phyloP scores from a whole-genome alignment of 2,113 vertebrate species.

The Potamarius usumacintae region DNA sequence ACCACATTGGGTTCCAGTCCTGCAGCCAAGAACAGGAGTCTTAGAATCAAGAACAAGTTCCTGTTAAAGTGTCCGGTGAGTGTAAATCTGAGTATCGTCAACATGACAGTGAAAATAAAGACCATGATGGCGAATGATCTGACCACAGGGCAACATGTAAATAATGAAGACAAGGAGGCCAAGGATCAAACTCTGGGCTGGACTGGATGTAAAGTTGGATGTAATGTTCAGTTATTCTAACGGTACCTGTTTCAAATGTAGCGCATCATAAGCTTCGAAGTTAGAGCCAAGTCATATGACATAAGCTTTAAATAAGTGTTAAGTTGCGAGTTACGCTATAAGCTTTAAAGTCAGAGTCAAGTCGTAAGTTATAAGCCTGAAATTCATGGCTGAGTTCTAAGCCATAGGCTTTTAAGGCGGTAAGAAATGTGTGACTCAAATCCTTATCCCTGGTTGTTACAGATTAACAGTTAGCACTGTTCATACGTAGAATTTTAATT shows the following conservation, averaged over 20 bases:
- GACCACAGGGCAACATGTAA: neutral
- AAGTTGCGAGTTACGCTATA: neutral
- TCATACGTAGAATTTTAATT: neutral
- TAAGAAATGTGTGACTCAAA: conserved; percentile 9
- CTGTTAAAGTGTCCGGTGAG: too few relatives aligned
- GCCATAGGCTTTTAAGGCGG: neutral
- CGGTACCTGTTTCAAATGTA: neutral
- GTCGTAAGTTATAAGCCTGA: neutral
- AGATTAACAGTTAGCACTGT: neutral
- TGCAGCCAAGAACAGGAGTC: too few relatives aligned
- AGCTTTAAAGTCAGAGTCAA: neutral
- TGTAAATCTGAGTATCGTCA: neutral
- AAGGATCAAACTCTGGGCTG: neutral
- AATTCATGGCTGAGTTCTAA: neutral
- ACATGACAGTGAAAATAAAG: neutral
- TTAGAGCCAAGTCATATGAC: neutral
- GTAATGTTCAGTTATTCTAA: neutral
- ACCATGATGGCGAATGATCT: neutral
- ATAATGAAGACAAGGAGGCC: neutral
- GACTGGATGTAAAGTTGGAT: neutral
- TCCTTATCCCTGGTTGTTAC: neutral
- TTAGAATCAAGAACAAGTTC: too few relatives aligned
- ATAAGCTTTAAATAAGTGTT: neutral
- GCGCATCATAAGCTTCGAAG: too few relatives aligned
- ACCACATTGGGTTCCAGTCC: too few relatives aligned